Base-by-base conservation (phyloP, 1,140 invertebrate genomes). In the Bombus polaris region DNA sequence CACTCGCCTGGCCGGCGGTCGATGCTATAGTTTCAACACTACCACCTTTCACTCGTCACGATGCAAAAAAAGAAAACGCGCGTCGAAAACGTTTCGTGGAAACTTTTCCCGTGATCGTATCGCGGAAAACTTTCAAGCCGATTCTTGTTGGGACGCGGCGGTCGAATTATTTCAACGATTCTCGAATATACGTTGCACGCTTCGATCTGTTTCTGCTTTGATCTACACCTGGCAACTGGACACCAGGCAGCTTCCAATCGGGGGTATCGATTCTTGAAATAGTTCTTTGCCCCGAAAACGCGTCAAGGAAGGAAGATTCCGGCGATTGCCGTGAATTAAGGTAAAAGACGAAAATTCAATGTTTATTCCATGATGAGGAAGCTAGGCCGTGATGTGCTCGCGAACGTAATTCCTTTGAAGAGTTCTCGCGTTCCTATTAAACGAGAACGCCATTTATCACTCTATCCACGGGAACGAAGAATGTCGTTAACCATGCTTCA, bases 101-200 rank as follows among this genome's bases (percentile, higher is more conserved):
- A 90, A 85, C 72, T 81, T 83, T 72, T 37, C 53, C 35, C 81
- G 70, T 37, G 68, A 39, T 44, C 57, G 42, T 1, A 37, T 37
- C 65, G 25, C 25, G 35, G 37, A 18, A 62, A 37, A 66, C 37
- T 37, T 28, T n/a, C 53, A 0, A 62, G 35, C 32, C 32, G 76
- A 88, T 80, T 28, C 72, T 53, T 62, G 82, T 53, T 47, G 57
- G 12, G 10, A 42, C 22, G 8, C 25, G 15, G 28, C 22, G 18
- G 62, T 44, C 42, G 28, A 57, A 35, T 80, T 47, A 22, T 47
- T 47, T 42, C 39, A 10, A 59, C 53, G 25, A 32, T 66, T 32
- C 65, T 32, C 32, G 32, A 5, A 8, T 70, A 37, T n/a, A 35
- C 53, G 18, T 57, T 39, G n/a, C 37, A 42, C 18, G 37, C 57